Conservation (phyloP, 2,797 vertebrate species). For the Dicrostonyx torquatus region DNA sequence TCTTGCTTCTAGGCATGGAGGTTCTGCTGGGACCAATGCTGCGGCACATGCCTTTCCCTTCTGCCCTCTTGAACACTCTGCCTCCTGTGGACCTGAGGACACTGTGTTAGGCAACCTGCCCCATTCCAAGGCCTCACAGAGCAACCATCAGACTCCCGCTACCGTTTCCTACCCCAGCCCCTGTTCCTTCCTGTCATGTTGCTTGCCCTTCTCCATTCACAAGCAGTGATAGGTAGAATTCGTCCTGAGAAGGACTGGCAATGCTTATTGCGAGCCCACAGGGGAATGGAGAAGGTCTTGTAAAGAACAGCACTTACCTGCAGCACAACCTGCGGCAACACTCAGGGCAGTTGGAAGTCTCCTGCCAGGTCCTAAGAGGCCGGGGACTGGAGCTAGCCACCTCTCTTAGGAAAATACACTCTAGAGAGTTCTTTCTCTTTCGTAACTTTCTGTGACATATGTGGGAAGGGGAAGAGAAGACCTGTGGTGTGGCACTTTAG, state of each 20-base stretch:
- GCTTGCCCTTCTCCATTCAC: neutral
- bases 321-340: neutral
- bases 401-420: neutral
- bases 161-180: neutral
- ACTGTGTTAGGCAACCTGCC: neutral
- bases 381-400: neutral
- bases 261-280: neutral
- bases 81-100: neutral
- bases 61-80: neutral
- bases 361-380: neutral
- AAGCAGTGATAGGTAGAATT: neutral
- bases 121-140: neutral
- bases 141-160: neutral
- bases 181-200: neutral
- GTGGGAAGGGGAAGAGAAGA: neutral
- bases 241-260: neutral
- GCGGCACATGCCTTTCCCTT: neutral
- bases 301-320: neutral
- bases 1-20: neutral
- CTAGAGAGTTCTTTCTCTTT: neutral
- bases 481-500: neutral
- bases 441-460: neutral
- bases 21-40: neutral
- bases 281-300: neutral
- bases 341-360: fast-evolving